These are phyloP conservation scores for Gryllus bimaculatus DNA, from an alignment of 1,140 invertebrate genomes.

Conservation along the genomic window DNA sequence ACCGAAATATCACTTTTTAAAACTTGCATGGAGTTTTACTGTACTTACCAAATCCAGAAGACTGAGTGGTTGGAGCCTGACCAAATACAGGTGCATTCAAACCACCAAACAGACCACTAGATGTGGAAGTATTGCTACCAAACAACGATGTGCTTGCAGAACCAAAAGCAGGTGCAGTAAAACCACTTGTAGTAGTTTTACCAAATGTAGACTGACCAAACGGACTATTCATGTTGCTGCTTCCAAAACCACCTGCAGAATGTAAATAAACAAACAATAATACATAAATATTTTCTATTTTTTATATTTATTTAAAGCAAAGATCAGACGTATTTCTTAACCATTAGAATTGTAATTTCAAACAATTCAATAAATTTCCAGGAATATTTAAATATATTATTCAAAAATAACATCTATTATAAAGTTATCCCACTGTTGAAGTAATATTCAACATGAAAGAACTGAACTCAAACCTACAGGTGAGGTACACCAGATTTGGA, in stretches of 20 bases:
- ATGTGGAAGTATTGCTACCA: constrained; percentile 41
- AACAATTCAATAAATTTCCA: neutral
- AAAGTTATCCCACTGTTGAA: neutral
- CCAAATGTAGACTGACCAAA: constrained; percentile 43
- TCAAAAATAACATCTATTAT: neutral
- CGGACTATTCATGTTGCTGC: constrained; percentile 27
- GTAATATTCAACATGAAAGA: no score
- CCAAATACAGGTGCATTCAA: constrained; percentile 34
- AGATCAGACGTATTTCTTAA: neutral
- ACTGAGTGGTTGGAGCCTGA: constrained; percentile 26
- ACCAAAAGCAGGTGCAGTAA: constrained; percentile 44
- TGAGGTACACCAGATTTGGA: no score
- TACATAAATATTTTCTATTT: neutral
- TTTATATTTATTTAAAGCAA: neutral
- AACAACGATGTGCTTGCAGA: constrained; percentile 43
- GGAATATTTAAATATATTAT: no score
- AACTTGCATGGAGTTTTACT: neutral
- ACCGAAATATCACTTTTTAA: neutral
- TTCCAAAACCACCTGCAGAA: constrained; percentile 14
- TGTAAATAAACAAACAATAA: neutral
- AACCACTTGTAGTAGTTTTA: constrained; percentile 40
- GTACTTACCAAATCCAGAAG: constrained; percentile 25
- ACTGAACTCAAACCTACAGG: no score
- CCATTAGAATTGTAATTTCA: neutral
- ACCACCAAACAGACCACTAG: constrained; percentile 42